phyloP scores from a whole-genome alignment of 1,140 invertebrate species.

The Oryctes rhinoceros region DNA sequence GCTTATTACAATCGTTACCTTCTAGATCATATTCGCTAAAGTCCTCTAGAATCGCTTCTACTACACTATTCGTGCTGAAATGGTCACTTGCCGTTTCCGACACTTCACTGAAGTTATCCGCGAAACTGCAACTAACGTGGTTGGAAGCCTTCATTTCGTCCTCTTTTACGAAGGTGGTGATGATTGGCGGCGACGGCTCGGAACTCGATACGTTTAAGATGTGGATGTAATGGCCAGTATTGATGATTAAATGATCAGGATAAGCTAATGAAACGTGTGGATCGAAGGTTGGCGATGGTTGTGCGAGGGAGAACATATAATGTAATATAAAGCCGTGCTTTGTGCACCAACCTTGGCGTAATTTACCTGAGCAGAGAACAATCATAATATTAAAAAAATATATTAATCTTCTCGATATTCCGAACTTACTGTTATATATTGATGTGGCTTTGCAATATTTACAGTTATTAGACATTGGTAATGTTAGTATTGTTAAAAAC shows the following conservation, averaged over 20 bases:
- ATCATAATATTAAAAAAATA: not conserved
- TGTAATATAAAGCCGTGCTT: slow-evolving; percentile 59
- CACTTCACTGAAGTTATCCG: slow-evolving; percentile 57
- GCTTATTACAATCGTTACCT: slow-evolving; percentile 58
- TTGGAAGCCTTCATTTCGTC: slow-evolving; percentile 47
- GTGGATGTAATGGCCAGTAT: slow-evolving; percentile 60
- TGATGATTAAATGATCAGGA: slow-evolving; percentile 60
- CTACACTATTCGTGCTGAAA: slow-evolving; percentile 56
- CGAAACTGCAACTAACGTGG: slow-evolving; percentile 43
- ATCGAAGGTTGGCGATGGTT: slow-evolving; percentile 55
- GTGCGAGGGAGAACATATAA: slow-evolving; percentile 57
- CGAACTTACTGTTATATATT: not conserved
- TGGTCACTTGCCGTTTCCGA: slow-evolving; percentile 58
- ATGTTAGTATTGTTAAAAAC: slow-evolving; percentile 58
- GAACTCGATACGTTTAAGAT: slow-evolving; percentile 55
- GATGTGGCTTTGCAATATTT: slow-evolving; percentile 53
- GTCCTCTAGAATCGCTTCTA: slow-evolving; percentile 59
- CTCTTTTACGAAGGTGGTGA: slow-evolving; percentile 49
- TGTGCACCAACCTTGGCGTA: slow-evolving; percentile 56
- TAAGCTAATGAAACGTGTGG: slow-evolving; percentile 57
- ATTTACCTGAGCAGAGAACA: slow-evolving; percentile 35
- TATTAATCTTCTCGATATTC: not conserved
- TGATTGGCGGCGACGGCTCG: slow-evolving; percentile 46
- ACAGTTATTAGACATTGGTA: slow-evolving; percentile 57
- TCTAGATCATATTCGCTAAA: slow-evolving; percentile 61